Evolutionary conservation across 2,888 invertebrate genomes (phyloP).

Genomic region (Eupithecia exiguata): DNA sequence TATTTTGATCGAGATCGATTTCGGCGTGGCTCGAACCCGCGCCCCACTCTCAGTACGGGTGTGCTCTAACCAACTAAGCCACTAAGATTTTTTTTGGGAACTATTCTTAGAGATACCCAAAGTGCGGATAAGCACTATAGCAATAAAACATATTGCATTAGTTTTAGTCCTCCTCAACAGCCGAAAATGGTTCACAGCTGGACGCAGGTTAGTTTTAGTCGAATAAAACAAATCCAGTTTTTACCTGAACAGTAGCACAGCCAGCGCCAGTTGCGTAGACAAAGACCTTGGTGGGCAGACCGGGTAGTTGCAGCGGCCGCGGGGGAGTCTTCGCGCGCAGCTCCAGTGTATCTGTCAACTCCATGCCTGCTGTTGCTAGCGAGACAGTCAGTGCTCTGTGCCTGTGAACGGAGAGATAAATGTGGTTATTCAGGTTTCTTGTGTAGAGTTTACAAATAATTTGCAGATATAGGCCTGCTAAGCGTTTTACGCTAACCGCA

Average conservation of each 20-base stretch:
- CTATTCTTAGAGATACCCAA: too few relatives aligned
- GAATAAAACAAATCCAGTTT: not conserved
- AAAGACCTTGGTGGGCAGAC: constrained; percentile 87
- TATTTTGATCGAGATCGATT: too few relatives aligned
- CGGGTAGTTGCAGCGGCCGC: constrained; percentile 84
- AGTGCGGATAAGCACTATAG: too few relatives aligned
- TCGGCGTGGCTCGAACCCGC: too few relatives aligned
- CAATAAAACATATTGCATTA: too few relatives aligned
- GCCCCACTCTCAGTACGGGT: too few relatives aligned
- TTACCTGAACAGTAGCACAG: constrained; percentile 87
- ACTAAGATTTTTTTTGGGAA: too few relatives aligned
- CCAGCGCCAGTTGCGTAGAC: constrained; percentile 88
- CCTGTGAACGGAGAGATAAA: constrained; percentile 53
- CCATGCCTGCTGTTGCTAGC: constrained; percentile 88
- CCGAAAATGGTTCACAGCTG: too few relatives aligned
- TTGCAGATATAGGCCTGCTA: not conserved
- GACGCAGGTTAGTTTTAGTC: too few relatives aligned
- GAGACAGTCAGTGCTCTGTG: constrained; percentile 86
- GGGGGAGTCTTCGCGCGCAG: constrained; percentile 80
- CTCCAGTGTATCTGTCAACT: constrained; percentile 86
- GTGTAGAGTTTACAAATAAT: not conserved
- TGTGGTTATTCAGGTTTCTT: not conserved
- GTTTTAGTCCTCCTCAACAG: too few relatives aligned
- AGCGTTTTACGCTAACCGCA: not conserved
- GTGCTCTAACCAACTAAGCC: too few relatives aligned